Conservation (phyloP, 2,888 invertebrate species). For the Sympetrum striolatum region DNA sequence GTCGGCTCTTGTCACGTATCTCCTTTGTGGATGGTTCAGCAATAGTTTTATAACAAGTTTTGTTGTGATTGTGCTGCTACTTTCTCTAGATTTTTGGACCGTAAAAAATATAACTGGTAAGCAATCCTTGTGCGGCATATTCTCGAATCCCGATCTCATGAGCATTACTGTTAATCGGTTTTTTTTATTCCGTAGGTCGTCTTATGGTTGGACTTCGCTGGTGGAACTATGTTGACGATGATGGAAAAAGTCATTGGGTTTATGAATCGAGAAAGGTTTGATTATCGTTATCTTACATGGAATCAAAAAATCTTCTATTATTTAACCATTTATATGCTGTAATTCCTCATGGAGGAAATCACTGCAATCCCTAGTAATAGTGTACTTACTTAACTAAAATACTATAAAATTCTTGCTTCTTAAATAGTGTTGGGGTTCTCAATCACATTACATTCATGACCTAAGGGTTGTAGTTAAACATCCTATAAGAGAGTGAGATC, state of each 20-base stretch:
- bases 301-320: too few relatives aligned
- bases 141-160: not conserved
- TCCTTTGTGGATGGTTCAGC: constrained; percentile 89
- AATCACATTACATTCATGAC: too few relatives aligned
- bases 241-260: constrained; percentile 97
- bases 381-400: too few relatives aligned
- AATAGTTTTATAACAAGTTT: constrained; percentile 96
- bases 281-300: constrained; percentile 32
- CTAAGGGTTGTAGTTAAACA: too few relatives aligned
- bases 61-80: constrained; percentile 84
- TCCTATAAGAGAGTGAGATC: too few relatives aligned
- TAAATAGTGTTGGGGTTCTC: too few relatives aligned
- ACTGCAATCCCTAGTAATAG: too few relatives aligned
- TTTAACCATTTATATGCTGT: too few relatives aligned
- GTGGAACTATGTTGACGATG: constrained; percentile 99
- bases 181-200: constrained; percentile 67
- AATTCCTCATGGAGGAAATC: too few relatives aligned
- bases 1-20: constrained; percentile 82
- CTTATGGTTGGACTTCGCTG: constrained; percentile 94
- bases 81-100: constrained; percentile 99
- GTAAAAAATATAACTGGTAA: constrained; percentile 91
- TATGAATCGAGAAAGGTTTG: constrained; percentile 92
- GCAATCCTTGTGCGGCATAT: not conserved
- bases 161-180: not conserved
- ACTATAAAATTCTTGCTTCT: too few relatives aligned